Conservation (phyloP, 2,113 vertebrate genomes). For the Crocuta crocuta region DNA sequence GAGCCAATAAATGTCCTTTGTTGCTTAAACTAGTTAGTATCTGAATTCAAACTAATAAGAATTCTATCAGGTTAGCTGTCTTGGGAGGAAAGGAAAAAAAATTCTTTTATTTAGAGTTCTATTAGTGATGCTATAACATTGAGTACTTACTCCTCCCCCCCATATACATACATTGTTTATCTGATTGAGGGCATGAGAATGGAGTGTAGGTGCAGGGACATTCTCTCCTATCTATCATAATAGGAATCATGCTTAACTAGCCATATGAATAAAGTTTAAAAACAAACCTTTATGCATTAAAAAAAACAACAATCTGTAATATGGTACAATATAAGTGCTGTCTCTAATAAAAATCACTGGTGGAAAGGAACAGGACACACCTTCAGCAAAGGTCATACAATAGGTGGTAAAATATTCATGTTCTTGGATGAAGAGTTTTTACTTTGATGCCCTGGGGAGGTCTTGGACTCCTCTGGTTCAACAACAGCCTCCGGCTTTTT, state of each 20-base stretch:
- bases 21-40: not conserved
- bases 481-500: slow-evolving; percentile 36
- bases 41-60: not conserved
- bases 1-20: not conserved
- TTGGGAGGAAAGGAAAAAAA: not conserved
- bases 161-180: not conserved
- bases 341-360: slow-evolving; percentile 58
- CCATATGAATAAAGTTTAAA: not conserved
- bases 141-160: not conserved
- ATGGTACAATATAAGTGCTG: slow-evolving; percentile 70
- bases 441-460: not conserved
- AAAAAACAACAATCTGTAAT: slow-evolving; percentile 77
- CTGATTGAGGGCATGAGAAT: not conserved
- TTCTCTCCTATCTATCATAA: not conserved
- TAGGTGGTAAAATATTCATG: slow-evolving; percentile 63
- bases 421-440: slow-evolving; percentile 26
- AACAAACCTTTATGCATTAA: slow-evolving; percentile 75
- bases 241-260: slow-evolving; percentile 2
- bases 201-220: not conserved
- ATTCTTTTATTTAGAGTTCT: not conserved
- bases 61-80: not conserved
- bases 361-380: slow-evolving; percentile 2
- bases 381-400: slow-evolving; percentile 68
- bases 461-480: not conserved
- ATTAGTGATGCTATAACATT: not conserved